Evolutionary conservation across 2,797 vertebrate genomes (phyloP).

Genomic region (Lepilemur ruficaudatus): DNA sequence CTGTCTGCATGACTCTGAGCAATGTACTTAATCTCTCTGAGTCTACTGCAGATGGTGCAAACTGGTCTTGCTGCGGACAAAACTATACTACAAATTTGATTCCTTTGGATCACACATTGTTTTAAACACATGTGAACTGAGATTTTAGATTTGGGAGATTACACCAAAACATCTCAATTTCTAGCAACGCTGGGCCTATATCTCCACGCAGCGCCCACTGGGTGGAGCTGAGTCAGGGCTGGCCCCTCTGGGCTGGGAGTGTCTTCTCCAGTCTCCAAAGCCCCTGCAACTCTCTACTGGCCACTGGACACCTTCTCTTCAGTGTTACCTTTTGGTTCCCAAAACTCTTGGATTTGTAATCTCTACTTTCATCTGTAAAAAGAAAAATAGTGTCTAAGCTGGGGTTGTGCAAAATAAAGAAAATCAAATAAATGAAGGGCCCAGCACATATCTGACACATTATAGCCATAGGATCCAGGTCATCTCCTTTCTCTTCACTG

Average conservation of each 20-base stretch:
- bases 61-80: background rate
- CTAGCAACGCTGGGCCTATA: background rate
- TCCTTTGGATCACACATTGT: background rate
- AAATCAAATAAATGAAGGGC: background rate
- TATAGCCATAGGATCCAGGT: too few species aligned
- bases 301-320: background rate
- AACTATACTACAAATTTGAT: background rate
- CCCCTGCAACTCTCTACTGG: too few species aligned
- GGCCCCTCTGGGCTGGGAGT: fast-evolving
- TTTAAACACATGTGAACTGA: background rate
- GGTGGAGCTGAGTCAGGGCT: background rate
- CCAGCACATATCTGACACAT: background rate
- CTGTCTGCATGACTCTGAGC: background rate
- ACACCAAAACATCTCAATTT: background rate
- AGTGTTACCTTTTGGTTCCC: background rate
- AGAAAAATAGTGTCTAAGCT: background rate
- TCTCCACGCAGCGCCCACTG: fast-evolving
- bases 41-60: background rate
- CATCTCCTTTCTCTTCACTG: background rate
- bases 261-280: background rate
- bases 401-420: background rate
- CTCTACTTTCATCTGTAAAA: background rate
- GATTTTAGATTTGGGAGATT: background rate
- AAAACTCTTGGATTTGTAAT: background rate
- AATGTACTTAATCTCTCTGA: background rate